Evolutionary conservation across 2,113 vertebrate species (phyloP).

Genomic region (Microtus pennsylvanicus): DNA sequence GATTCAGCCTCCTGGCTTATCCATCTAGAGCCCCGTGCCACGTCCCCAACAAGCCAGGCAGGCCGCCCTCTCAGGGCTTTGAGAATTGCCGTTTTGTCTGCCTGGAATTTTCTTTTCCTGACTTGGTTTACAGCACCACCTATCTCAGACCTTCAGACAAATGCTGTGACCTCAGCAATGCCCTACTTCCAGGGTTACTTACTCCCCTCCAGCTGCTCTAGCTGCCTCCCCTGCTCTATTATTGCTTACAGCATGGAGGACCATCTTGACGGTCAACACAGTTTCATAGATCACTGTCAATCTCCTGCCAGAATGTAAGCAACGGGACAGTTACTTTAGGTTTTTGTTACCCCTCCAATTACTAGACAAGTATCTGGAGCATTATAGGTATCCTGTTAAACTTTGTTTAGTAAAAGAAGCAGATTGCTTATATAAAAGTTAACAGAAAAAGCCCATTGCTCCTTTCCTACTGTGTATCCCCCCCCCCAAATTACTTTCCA

Average conservation of each 20-base stretch:
- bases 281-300: not conserved
- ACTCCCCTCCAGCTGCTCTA: not conserved
- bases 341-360: not conserved
- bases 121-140: not conserved
- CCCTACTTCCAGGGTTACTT: not conserved
- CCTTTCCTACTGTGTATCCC: conserved; percentile 4
- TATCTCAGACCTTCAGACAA: not conserved
- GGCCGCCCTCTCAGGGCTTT: not conserved
- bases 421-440: not conserved
- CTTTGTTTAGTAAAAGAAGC: not conserved
- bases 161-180: not conserved
- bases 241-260: not conserved
- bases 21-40: not conserved
- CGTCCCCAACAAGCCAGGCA: not conserved
- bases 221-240: not conserved
- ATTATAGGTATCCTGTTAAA: not conserved
- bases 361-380: not conserved
- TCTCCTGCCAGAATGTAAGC: not conserved
- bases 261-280: not conserved
- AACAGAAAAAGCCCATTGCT: not conserved
- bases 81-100: not conserved
- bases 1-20: not conserved
- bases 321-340: not conserved
- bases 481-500: not conserved
- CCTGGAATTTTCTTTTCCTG: not conserved